These are phyloP conservation scores for Andinoacara biseriatus DNA, from an alignment of 2,113 vertebrate species.

Conservation along the genomic window DNA sequence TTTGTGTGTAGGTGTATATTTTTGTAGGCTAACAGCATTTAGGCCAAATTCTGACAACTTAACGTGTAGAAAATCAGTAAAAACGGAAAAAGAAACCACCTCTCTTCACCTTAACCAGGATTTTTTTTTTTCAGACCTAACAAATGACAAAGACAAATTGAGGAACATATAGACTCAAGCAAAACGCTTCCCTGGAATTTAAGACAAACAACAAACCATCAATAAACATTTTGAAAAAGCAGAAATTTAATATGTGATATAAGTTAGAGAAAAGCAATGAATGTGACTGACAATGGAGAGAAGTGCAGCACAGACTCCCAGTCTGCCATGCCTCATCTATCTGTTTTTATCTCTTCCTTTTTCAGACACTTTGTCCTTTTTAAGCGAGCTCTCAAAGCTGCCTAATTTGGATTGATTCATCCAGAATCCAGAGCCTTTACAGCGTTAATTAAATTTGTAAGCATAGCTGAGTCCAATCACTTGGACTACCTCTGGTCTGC, in stretches of 20 bases:
- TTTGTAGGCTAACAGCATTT: background rate
- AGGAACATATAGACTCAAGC: conserved; percentile 18
- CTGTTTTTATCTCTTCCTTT: background rate
- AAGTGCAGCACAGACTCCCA: background rate
- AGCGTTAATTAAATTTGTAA: conserved; percentile 50
- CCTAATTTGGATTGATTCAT: conserved; percentile 29
- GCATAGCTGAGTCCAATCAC: conserved; percentile 10
- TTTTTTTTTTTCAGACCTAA: background rate
- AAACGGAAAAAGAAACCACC: background rate
- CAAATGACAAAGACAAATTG: conserved; percentile 35
- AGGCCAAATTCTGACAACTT: background rate
- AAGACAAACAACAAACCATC: conserved; percentile 7
- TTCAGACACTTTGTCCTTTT: conserved; percentile 13
- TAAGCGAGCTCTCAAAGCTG: background rate
- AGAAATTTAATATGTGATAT: background rate
- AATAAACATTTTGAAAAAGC: background rate
- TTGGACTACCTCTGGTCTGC: conserved; percentile 12
- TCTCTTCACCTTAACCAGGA: background rate
- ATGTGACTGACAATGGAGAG: background rate
- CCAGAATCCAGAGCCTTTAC: conserved; percentile 13
- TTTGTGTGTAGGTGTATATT: background rate
- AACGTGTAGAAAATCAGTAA: background rate
- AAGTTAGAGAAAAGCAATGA: background rate
- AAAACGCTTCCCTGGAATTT: conserved; percentile 19
- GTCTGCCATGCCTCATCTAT: background rate